A percentile compares a stretch with the other conserved stretches of the same genome.
Evolutionary conservation across 2,888 invertebrate genomes (phyloP).

Genomic region (Nysson spinosus): DNA sequence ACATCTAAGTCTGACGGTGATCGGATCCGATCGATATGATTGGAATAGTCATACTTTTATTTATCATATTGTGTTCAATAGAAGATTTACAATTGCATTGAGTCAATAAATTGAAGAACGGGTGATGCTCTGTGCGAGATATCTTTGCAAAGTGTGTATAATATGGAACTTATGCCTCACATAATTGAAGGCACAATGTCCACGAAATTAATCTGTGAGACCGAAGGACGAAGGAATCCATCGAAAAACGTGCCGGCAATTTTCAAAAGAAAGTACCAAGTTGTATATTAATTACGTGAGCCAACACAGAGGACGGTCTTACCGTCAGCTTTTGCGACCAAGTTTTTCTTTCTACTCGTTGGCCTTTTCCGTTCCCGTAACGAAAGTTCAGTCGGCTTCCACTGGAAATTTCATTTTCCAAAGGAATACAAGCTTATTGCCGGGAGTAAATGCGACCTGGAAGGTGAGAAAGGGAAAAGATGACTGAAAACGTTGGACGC

Average conservation of each 20-base stretch:
- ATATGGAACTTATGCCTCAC: too few relatives aligned
- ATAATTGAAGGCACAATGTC: too few relatives aligned
- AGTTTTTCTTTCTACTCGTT: conserved; percentile 1
- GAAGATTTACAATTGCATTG: too few relatives aligned
- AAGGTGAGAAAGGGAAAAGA: not conserved
- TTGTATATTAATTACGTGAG: conserved; percentile 1
- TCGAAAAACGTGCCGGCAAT: too few relatives aligned
- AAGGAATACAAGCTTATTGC: conserved; percentile 1
- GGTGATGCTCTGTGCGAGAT: too few relatives aligned
- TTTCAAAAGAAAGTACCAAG: not conserved
- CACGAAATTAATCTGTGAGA: too few relatives aligned
- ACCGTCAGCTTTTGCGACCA: not conserved
- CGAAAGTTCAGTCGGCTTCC: conserved; percentile 19
- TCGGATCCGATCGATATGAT: too few relatives aligned
- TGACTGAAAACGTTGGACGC: conserved; percentile 1
- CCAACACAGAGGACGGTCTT: not conserved
- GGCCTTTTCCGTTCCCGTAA: conserved; percentile 10
- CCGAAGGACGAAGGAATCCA: too few relatives aligned
- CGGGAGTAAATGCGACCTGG: not conserved
- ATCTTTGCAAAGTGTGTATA: too few relatives aligned
- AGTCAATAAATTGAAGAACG: too few relatives aligned
- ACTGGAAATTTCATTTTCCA: conserved; percentile 35
- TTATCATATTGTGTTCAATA: too few relatives aligned
- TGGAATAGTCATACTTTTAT: too few relatives aligned
- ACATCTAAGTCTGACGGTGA: conserved; percentile 27